phyloP scores from a whole-genome alignment of 2,113 vertebrate genomes.

The Thalassarche chlororhynchos region DNA sequence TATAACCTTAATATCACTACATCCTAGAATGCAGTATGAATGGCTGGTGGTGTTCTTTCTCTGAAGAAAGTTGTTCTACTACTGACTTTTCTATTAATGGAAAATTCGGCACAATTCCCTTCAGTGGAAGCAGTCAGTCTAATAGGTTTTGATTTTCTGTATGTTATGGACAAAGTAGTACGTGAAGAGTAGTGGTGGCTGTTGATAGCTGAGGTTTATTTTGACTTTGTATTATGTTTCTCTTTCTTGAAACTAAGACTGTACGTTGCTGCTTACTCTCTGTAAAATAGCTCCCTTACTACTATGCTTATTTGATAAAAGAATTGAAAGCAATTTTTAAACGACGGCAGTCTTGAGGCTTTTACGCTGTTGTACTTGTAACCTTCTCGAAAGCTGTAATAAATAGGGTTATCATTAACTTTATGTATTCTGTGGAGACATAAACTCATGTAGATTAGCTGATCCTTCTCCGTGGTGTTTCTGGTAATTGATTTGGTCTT shows the following conservation, averaged over 20 bases:
- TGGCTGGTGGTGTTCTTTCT: conserved; percentile 48
- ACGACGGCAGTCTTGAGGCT: not conserved
- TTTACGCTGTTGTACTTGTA: not conserved
- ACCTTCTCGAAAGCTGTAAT: not conserved
- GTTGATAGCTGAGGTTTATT: conserved; percentile 36
- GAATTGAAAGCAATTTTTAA: conserved; percentile 43
- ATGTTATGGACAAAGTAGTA: conserved; percentile 38
- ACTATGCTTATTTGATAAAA: conserved; percentile 35
- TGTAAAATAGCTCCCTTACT: conserved; percentile 52
- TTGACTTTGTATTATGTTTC: conserved; percentile 41
- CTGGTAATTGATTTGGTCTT: not conserved
- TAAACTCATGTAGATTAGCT: not conserved
- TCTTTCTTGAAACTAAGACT: conserved; percentile 28
- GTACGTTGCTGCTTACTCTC: not conserved
- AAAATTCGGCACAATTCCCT: not conserved
- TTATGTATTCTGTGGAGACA: not conserved
- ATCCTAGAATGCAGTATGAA: conserved; percentile 18
- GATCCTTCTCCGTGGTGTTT: not conserved
- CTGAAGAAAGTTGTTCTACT: conserved; percentile 55
- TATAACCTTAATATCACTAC: conserved; percentile 63
- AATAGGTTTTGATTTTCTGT: conserved; percentile 32
- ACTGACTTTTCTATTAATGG: conserved; percentile 40
- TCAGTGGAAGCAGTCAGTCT: conserved; percentile 22
- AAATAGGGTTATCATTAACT: not conserved
- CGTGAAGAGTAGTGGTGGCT: conserved; percentile 44